Conservation (phyloP, 2,113 vertebrate species). For the Cyphomyrus plagiostoma region DNA sequence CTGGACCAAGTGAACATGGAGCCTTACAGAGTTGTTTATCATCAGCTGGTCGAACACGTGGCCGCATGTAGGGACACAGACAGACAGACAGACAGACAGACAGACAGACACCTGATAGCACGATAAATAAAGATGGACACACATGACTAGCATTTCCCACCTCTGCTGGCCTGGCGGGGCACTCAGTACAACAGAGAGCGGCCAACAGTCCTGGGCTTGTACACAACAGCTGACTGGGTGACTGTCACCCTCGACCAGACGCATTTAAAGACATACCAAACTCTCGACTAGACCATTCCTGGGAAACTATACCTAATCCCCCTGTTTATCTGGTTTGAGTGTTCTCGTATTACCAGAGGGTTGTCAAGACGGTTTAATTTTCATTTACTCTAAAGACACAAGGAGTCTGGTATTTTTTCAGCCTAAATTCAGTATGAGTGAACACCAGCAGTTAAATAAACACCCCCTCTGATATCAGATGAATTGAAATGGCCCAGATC, state of each 20-base stretch:
- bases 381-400: neutral
- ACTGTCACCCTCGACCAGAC: neutral
- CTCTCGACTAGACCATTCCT: neutral
- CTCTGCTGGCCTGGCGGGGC: slow-evolving; percentile 7
- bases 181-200: neutral
- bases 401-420: neutral
- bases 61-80: neutral
- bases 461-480: neutral
- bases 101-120: slow-evolving; percentile 33
- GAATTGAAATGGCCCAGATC: slow-evolving; percentile 8
- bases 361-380: neutral
- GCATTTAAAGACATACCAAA: neutral
- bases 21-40: neutral
- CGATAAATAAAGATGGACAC: slow-evolving; percentile 23
- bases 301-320: neutral
- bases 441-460: neutral
- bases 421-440: neutral
- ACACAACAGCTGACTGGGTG: neutral
- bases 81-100: slow-evolving; percentile 13
- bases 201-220: neutral
- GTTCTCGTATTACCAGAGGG: neutral
- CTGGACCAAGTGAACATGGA: neutral
- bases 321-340: neutral
- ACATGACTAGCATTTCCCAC: slow-evolving; percentile 15
- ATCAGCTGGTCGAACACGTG: neutral